phyloP scores from a whole-genome alignment of 2,888 invertebrate species.

The Hipparchia semele region DNA sequence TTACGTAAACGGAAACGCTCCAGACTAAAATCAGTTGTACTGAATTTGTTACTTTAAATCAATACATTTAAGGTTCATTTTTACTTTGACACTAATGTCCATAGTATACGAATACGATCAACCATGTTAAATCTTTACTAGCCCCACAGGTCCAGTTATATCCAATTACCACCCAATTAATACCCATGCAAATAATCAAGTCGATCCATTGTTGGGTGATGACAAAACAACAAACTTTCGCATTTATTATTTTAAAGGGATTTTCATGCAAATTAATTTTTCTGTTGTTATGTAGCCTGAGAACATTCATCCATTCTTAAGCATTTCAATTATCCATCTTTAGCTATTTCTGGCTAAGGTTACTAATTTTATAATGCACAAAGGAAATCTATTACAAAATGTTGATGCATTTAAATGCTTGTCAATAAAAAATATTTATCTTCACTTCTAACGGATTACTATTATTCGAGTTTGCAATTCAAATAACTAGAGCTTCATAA shows the following conservation, averaged over 20 bases:
- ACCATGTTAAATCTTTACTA: too few relatives aligned
- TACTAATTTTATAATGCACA: slow-evolving; percentile 34
- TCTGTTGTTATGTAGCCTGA: slow-evolving; percentile 30
- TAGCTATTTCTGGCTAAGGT: slow-evolving; percentile 34
- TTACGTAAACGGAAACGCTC: too few relatives aligned
- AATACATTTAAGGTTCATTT: too few relatives aligned
- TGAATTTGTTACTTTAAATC: too few relatives aligned
- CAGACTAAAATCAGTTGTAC: too few relatives aligned
- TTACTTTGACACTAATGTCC: too few relatives aligned
- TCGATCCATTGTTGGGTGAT: too few relatives aligned
- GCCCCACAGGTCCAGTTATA: too few relatives aligned
- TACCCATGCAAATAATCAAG: too few relatives aligned
- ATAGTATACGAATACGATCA: too few relatives aligned
- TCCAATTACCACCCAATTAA: too few relatives aligned
- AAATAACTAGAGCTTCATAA: slow-evolving; percentile 60
- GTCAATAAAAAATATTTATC: slow-evolving; percentile 47
- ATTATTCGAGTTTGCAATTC: slow-evolving; percentile 54
- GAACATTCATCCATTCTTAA: slow-evolving; percentile 28
- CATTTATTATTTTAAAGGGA: not conserved
- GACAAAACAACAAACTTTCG: not conserved
- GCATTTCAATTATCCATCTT: slow-evolving; percentile 25
- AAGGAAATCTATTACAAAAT: slow-evolving; percentile 41
- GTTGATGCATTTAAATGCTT: slow-evolving; percentile 52
- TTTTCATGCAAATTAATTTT: not conserved
- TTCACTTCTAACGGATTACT: slow-evolving; percentile 56